Evolutionary conservation across 1,140 invertebrate genomes (phyloP), one percentile per base, ranked within the genome.

Genomic region (Phortica variegata): DNA sequence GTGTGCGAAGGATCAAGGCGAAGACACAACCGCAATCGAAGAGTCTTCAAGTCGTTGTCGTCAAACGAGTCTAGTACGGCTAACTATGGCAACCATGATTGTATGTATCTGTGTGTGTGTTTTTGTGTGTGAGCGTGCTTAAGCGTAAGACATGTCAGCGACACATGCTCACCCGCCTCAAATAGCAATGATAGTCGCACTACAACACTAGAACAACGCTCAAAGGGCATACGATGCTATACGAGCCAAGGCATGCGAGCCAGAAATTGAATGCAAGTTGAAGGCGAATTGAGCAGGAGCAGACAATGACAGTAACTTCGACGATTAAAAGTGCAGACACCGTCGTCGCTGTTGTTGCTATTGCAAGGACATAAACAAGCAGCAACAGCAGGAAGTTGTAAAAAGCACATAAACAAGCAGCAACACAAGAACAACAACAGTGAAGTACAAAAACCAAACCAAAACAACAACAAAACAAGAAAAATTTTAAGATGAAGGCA

Each of bases 261-360:
- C 31, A 41, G 37, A 57, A 60, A 60, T 54, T 48, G 44, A 51
- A 54, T 51, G 57, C 44, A 47, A 52, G n/a, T n/a, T n/a, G n/a
- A n/a, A n/a, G n/a, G n/a, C 42, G 42, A 43, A 15, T 31, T 19
- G 23, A 45, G 13, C 8, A 19, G 44, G 8, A 37, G 55, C 47
- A 54, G 56, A 54, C 29, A 45, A 32, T 15, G 21, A 43, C 36
- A 39, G 43, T 37, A 41, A 37, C 43, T 50, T 49, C 43, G 54
- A 53, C 57, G 58, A 60, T 60, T 60, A 60, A 60, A 60, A 60
- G 58, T 60, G 55, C 58, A 58, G 58, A 60, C 58, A 41, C n/a
- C n/a, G n/a, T n/a, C n/a, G n/a, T n/a, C n/a, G n/a, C n/a, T n/a
- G n/a, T n/a, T n/a, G n/a, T n/a, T n/a, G n/a, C n/a, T n/a, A n/a